Percentiles rank a stretch among this genome's conserved stretches.
phyloP scores from a whole-genome alignment of 2,888 invertebrate genomes.

The Drosophila flavopinicola region DNA sequence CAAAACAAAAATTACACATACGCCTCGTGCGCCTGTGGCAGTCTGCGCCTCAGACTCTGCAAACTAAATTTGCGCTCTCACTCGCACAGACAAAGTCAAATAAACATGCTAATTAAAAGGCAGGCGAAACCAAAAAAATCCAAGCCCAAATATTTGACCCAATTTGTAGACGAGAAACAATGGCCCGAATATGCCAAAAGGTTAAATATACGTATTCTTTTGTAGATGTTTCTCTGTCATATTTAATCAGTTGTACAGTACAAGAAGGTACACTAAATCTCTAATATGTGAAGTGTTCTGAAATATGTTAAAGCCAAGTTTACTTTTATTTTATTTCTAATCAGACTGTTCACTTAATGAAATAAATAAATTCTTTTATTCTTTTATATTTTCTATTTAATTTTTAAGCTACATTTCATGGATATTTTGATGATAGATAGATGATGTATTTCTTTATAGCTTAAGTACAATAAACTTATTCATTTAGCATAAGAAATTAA shows the following conservation, averaged over 20 bases:
- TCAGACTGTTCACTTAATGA: not conserved
- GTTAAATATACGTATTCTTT: not conserved
- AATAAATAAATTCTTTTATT: too few relatives aligned
- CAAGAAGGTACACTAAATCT: not conserved
- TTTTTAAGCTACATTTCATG: too few relatives aligned
- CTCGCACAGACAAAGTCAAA: constrained; percentile 62
- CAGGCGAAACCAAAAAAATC: constrained; percentile 39
- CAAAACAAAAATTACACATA: constrained; percentile 50
- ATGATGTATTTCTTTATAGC: too few relatives aligned
- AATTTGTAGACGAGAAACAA: constrained; percentile 52
- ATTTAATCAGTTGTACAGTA: not conserved
- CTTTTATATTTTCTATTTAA: too few relatives aligned
- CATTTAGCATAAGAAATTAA: too few relatives aligned
- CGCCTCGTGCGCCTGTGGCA: constrained; percentile 40
- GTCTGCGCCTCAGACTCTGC: constrained; percentile 10
- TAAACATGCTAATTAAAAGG: constrained; percentile 78
- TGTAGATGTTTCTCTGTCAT: not conserved
- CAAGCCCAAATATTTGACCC: constrained; percentile 59
- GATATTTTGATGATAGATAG: too few relatives aligned
- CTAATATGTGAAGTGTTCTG: not conserved
- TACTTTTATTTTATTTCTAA: not conserved
- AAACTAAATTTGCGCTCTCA: constrained; percentile 36
- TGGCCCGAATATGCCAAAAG: constrained; percentile 3
- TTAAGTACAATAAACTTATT: too few relatives aligned
- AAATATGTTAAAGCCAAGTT: not conserved